Conservation (phyloP, 2,113 vertebrate genomes). For the Elaphurus davidianus region DNA sequence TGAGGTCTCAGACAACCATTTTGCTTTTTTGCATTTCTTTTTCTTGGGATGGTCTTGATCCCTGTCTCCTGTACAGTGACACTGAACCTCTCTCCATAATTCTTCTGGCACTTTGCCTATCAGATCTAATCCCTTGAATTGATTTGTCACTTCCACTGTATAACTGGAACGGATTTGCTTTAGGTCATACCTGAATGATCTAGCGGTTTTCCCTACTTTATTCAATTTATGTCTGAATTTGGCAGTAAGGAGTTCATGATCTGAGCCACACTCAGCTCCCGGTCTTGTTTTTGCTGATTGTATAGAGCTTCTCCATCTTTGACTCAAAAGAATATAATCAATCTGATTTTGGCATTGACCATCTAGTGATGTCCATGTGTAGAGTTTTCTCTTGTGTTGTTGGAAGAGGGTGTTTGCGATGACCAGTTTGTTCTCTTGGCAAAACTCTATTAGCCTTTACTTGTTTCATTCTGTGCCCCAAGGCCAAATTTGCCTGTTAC, state of each 20-base stretch:
- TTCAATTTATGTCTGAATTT: neutral
- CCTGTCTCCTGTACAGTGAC: neutral
- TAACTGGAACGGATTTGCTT: neutral
- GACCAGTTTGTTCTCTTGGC: neutral
- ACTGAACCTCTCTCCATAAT: neutral
- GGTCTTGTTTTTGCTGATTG: neutral
- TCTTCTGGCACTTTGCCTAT: neutral
- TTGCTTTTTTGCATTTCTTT: neutral
- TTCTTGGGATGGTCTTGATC: neutral
- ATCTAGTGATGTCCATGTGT: neutral
- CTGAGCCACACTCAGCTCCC: neutral
- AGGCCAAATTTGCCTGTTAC: neutral
- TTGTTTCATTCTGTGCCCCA: neutral
- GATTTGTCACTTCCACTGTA: neutral
- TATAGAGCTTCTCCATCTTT: neutral
- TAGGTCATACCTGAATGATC: neutral
- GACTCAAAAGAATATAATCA: neutral
- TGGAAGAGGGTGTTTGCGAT: neutral
- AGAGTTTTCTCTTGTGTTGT: neutral
- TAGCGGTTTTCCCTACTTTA: neutral
- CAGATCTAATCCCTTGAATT: neutral
- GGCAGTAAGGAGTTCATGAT: neutral
- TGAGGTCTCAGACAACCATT: neutral
- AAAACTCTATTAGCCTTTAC: neutral
- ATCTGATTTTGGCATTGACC: neutral